Evolutionary conservation across 2,888 invertebrate species (phyloP), one percentile per base, ranked within the genome.

Genomic region (Busseola fusca): DNA sequence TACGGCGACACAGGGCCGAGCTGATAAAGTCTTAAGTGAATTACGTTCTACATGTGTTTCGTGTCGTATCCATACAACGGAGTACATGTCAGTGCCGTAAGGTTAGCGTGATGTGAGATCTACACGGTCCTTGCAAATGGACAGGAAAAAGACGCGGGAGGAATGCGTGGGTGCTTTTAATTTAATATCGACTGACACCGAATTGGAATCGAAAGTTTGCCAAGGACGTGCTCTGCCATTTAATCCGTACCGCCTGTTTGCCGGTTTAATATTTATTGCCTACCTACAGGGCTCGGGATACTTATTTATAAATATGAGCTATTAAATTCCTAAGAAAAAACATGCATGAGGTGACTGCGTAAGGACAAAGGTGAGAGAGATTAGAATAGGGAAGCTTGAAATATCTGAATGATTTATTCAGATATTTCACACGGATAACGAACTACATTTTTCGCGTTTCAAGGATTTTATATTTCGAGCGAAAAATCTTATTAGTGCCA

Each of bases 81-180:
- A 79, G 66, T 83, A 84, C 87, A 81, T 76, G 79, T 86, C 81
- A 87, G 86, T 87, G 89, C 84, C 90, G 75, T 64, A 69, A 76
- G 91, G 92, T 89, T 89, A 87, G 90, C 92, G 92, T 90, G 93
- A 94, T 94, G 94, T 92, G 94, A 94, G 94, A 91, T 93, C 92
- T 93, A 94, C 93, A 94, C 92, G 93, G 94, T 91, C 94, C 94
- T 94, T 92, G 94, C 93, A 95, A 95, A 95, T 95, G 95, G 95
- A 95, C 95, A 95, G 95, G 95, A 95, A 95, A 95, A 95, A 95
- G 94, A 94, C 94, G 93, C 93, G 95, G 84, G 87, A 91, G 92
- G 95, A 95, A 94, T 94, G 94, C 94, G 94, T 95, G 94, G 95
- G 94, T 93, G 91, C 93, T 94, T 95, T 95, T 95, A 95, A 95